Conservation (phyloP, 2,888 invertebrate species). For the Apodemia zela region DNA sequence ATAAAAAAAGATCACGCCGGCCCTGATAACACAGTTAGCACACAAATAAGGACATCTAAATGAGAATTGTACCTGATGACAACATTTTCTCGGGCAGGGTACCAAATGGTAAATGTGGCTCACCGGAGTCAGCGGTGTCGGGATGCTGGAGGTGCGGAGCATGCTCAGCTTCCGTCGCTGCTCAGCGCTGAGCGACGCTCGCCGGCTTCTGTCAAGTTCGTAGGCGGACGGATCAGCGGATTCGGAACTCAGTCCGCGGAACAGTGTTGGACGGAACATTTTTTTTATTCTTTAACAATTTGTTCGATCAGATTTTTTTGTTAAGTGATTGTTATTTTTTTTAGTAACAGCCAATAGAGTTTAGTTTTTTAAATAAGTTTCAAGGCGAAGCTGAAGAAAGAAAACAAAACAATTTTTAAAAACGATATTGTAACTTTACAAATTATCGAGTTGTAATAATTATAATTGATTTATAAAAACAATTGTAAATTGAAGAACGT, state of each 20-base stretch:
- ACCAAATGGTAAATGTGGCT: slow-evolving; percentile 80
- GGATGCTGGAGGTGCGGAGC: slow-evolving; percentile 63
- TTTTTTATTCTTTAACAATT: slow-evolving; percentile 28
- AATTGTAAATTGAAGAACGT: no score
- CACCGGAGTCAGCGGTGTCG: slow-evolving; percentile 69
- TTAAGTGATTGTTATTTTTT: slow-evolving; percentile 14
- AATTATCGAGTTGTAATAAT: no score
- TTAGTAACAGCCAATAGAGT: slow-evolving; percentile 8
- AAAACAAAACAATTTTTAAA: neutral
- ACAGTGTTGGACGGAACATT: slow-evolving; percentile 65
- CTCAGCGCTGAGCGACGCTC: slow-evolving; percentile 68
- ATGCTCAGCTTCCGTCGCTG: slow-evolving; percentile 66
- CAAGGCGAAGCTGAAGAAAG: neutral
- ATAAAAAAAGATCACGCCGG: slow-evolving; percentile 12
- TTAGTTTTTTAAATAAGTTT: neutral
- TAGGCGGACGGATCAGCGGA: slow-evolving; percentile 56
- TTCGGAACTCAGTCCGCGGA: slow-evolving; percentile 60
- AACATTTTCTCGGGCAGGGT: slow-evolving; percentile 77
- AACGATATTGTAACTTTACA: no score
- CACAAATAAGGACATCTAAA: slow-evolving; percentile 29
- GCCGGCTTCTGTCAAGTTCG: slow-evolving; percentile 70
- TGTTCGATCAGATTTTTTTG: slow-evolving; percentile 2
- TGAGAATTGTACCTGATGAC: slow-evolving; percentile 62
- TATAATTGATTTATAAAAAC: no score
- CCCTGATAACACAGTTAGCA: slow-evolving; percentile 16